Evolutionary conservation across 2,888 invertebrate species (phyloP).

Genomic region (Rosalia funebris): DNA sequence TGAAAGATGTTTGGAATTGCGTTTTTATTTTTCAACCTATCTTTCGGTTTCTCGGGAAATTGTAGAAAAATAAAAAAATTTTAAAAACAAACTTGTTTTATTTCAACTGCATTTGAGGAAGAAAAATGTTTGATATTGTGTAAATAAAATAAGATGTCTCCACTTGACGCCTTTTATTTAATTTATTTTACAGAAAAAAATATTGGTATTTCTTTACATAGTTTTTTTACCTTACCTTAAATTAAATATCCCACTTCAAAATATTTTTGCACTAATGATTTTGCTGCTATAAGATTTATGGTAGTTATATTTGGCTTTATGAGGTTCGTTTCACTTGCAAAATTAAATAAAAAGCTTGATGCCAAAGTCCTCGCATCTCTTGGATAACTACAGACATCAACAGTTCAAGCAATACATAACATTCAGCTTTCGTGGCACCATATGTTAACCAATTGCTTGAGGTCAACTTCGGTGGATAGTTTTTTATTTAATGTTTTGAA

Average conservation of each 20-base stretch:
- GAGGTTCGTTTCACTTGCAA: slow-evolving; percentile 17
- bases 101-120: slow-evolving; percentile 45
- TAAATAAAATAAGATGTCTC: slow-evolving; percentile 38
- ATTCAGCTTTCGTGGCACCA: background rate
- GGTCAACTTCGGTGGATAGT: slow-evolving; percentile 20
- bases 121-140: slow-evolving; percentile 35
- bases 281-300: slow-evolving; percentile 12
- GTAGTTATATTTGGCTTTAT: slow-evolving; percentile 18
- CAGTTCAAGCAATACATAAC: too few species aligned
- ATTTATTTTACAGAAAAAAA: slow-evolving; percentile 14
- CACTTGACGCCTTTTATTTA: slow-evolving; percentile 22
- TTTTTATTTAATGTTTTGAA: slow-evolving; percentile 25
- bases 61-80: slow-evolving; percentile 46
- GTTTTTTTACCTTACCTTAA: slow-evolving; percentile 14
- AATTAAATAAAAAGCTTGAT: slow-evolving; percentile 24
- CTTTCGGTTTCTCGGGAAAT: slow-evolving; percentile 42
- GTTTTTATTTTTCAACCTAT: slow-evolving; percentile 58
- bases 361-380: slow-evolving; percentile 11
- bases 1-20: slow-evolving; percentile 59
- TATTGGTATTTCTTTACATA: slow-evolving; percentile 29
- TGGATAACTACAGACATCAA: too few species aligned
- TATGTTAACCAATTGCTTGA: slow-evolving; percentile 1
- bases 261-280: slow-evolving; percentile 47
- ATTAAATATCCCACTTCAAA: slow-evolving; percentile 10
- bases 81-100: slow-evolving; percentile 53